Conservation (phyloP, 2,113 vertebrate species). For the Austrofundulus limnaeus region DNA sequence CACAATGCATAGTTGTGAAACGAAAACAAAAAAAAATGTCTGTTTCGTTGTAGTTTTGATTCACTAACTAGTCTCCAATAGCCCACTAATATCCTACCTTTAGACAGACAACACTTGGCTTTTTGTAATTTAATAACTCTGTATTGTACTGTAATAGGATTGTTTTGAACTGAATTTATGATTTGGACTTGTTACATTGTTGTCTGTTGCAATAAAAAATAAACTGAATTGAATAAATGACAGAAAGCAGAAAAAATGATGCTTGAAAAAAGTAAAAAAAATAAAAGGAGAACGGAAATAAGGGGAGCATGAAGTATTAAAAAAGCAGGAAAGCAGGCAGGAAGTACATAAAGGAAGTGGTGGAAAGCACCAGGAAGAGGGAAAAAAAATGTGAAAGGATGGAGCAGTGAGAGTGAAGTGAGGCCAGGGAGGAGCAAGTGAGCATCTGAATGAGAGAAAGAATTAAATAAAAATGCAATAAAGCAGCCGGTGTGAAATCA, state of each 20-base stretch:
- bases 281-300: constrained; percentile 36
- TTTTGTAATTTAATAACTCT: too few species aligned
- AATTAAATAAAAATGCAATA: constrained; percentile 99
- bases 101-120: too few species aligned
- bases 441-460: constrained; percentile 76
- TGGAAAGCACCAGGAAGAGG: constrained; percentile 35
- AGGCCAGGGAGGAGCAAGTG: constrained; percentile 60
- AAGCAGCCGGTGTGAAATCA: constrained; percentile 95
- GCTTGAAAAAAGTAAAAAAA: constrained; percentile 55
- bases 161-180: too few species aligned
- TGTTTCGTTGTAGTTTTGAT: too few species aligned
- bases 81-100: too few species aligned
- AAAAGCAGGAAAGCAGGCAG: constrained; percentile 43
- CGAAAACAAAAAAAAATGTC: too few species aligned
- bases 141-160: too few species aligned
- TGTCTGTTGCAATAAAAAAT: too few species aligned
- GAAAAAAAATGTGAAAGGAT: constrained; percentile 54
- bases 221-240: constrained; percentile 15
- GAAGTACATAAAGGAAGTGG: constrained; percentile 53
- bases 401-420: constrained; percentile 53
- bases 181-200: too few species aligned
- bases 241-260: constrained; percentile 68
- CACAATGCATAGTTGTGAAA: too few species aligned
- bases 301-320: constrained; percentile 22
- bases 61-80: too few species aligned